Evolutionary conservation across 2,113 vertebrate genomes (phyloP), one percentile per base, ranked within the genome.

Genomic region (Ictalurus furcatus): DNA sequence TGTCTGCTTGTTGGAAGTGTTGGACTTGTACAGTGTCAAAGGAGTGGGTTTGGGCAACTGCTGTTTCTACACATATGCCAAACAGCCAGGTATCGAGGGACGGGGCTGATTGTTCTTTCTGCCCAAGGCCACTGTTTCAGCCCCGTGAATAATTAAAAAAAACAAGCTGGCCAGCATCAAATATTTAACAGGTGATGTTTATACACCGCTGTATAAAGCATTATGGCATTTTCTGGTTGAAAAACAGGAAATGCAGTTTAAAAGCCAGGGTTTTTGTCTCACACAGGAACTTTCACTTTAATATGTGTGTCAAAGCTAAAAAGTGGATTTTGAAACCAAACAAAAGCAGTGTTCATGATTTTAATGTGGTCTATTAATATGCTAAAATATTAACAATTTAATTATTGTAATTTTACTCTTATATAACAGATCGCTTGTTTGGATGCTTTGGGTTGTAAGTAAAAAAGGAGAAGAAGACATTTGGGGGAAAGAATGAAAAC

Each of bases 111-210:
- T 87, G 87, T 90, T 88, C 80, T 82, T 91, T 80, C 37, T 90
- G 85, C 90, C 90, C 65, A 81, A 78, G 74, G 81, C 89, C 87
- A 85, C 84, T 79, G 80, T 85, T 92, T 91, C 93, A 94, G 92
- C 89, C 34, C 89, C 78, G 92, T 95, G 92, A 95, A 95, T 95
- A 95, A 96, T 96, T 95, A 93, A 95, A 92, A 91, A 94, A 95
- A 95, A 95, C 94, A 96, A 95, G 94, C 94, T 93, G 93, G 92
- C 93, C 92, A 93, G 89, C 93, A 95, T 95, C 90, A 95, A 95
- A 95, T 95, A 96, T 96, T 95, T 91, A 95, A 91, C 91, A 92
- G 93, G 92, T 92, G 90, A 94, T 94, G 94, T 95, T 94, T 95
- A 93, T 93, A 94, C 93, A 93, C 93, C 92, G 90, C 94, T 93